phyloP scores from a whole-genome alignment of 2,113 vertebrate species.

The Heterochromis multidens region DNA sequence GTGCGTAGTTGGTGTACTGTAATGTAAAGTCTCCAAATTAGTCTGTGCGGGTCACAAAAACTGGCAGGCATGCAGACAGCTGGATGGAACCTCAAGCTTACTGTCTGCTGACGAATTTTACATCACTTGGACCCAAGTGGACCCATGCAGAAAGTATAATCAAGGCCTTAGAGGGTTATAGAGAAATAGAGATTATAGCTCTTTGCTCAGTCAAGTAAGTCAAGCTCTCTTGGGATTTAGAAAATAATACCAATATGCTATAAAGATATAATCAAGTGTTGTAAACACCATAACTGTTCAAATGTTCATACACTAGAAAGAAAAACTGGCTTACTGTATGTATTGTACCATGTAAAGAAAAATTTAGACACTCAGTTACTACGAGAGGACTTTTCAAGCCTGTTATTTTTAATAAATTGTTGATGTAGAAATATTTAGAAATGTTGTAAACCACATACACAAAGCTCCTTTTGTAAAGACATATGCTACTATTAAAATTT shows the following conservation, averaged over 20 bases:
- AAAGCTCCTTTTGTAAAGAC: conserved; percentile 63
- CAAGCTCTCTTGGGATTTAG: background rate
- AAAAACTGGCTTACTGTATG: background rate
- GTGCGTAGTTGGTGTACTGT: background rate
- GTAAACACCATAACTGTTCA: conserved; percentile 32
- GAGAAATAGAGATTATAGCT: background rate
- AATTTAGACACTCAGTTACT: conserved; percentile 15
- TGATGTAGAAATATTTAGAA: conserved; percentile 53
- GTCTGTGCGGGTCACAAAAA: background rate
- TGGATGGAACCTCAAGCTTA: background rate
- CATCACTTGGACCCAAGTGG: background rate
- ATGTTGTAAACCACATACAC: conserved; percentile 54
- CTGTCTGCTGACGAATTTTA: background rate
- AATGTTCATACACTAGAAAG: conserved; percentile 29
- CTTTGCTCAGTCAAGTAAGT: background rate
- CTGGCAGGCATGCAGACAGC: background rate
- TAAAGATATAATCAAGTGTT: background rate
- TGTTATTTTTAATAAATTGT: conserved; percentile 63
- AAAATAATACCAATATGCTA: background rate
- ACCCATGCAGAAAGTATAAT: background rate
- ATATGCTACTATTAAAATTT: conserved; percentile 56
- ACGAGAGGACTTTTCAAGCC: conserved; percentile 48
- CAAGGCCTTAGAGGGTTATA: background rate
- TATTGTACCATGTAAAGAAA: conserved; percentile 27
- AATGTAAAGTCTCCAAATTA: background rate